Evolutionary conservation across 2,797 vertebrate genomes (phyloP).

Genomic region (Choloepus didactylus): DNA sequence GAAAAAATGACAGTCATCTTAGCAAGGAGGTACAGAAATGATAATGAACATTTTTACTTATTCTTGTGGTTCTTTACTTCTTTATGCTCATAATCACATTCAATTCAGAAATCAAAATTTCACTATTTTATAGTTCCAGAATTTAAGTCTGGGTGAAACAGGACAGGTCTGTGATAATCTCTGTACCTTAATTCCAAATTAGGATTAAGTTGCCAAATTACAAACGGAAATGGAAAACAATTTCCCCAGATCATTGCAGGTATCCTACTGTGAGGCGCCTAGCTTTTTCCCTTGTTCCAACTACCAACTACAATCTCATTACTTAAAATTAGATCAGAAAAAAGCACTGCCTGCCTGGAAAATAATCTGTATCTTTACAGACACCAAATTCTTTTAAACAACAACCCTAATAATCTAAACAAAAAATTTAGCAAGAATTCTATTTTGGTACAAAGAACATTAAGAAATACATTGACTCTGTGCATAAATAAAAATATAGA

Average conservation of each 20-base stretch:
- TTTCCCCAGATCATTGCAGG: not conserved
- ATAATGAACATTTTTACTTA: not conserved
- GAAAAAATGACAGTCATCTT: constrained; percentile 51
- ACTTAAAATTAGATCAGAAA: constrained; percentile 53
- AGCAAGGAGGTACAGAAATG: constrained; percentile 39
- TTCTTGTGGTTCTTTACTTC: constrained; percentile 9
- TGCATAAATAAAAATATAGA: constrained; percentile 30
- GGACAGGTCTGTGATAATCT: not conserved
- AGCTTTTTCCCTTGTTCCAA: not conserved
- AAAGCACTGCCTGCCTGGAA: not conserved
- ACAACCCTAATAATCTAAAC: not conserved
- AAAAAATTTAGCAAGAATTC: constrained; percentile 47
- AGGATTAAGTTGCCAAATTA: constrained; percentile 43
- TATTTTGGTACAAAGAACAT: constrained; percentile 53
- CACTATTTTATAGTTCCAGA: constrained; percentile 15
- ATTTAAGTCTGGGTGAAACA: not conserved
- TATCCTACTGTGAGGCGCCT: not conserved
- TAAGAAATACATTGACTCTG: constrained; percentile 14
- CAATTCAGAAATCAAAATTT: constrained; percentile 59
- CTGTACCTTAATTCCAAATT: constrained; percentile 30
- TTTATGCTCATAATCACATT: constrained; percentile 55
- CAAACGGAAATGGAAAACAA: constrained; percentile 54
- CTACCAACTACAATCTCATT: not conserved
- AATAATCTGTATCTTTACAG: not conserved
- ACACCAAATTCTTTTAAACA: constrained; percentile 18